Base-by-base conservation (phyloP, 2,888 invertebrate genomes). In the Drosophila nr. perissopoda region DNA sequence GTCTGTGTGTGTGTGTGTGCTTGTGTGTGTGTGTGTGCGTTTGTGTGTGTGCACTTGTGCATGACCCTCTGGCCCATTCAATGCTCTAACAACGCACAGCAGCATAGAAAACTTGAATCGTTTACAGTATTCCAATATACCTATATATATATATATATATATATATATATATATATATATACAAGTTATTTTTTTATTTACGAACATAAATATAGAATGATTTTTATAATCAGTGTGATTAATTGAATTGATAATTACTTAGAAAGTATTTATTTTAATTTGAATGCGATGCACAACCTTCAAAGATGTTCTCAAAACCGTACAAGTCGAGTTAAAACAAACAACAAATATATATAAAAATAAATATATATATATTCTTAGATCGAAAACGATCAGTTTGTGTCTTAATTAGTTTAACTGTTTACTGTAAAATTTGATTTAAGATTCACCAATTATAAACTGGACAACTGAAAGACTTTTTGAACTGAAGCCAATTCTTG, bases 41-140 rank as follows among this genome's bases (percentile, higher is more conserved):
- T 21, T 59, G 34, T 29, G 8, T 52, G 38, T 36, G 40, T 13
- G 33, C 8, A 45, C 45, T 25, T 59, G 29, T 36, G 16, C 21
- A 7, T 42, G 18, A 25, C 70, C 66, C 70, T 36, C 54, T 52
- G 10, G 27, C 27, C 25, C 27, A 25, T 60, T 58, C 42, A 51
- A 62, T 75, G 25, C 80, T 52, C 76, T 76, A 49, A 42, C 40
- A 61, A 40, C 10, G 54, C 36, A 36, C 10, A 49, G 18, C 10
- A 49, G 11, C 49, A 29, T n/a, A 42, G 40, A 42, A 21, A 21
- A 21, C 21, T 21, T 29, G 33, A 33, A 34, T 11, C 13, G n/a
- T 18, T 34, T 33, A 16, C n/a, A 36, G 13, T 59, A 31, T 13
- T 11, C 1, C 31, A 42, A 42, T 25, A 45, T 21, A 42, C 21